phyloP scores from a whole-genome alignment of 2,113 vertebrate genomes.

The Dermatemys mawii region DNA sequence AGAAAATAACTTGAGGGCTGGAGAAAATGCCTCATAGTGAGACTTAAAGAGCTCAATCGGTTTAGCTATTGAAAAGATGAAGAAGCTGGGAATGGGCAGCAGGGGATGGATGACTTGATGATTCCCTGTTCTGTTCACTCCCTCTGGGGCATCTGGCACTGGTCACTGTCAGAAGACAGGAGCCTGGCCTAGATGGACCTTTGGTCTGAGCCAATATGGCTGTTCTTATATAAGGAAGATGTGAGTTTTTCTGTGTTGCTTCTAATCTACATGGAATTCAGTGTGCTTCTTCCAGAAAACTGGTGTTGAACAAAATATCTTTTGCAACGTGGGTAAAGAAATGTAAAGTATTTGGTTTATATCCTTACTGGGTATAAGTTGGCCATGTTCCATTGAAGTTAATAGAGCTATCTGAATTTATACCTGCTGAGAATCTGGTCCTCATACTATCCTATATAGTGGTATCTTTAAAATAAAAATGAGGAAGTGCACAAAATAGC shows the following conservation, averaged over 20 bases:
- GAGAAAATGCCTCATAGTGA: neutral
- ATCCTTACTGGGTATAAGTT: neutral
- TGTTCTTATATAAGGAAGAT: neutral
- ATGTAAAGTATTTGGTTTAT: neutral
- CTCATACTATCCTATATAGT: neutral
- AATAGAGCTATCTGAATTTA: neutral
- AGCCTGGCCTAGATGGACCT: too few species aligned
- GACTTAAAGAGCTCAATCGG: too few species aligned
- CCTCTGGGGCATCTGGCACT: too few species aligned
- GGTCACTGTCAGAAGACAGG: too few species aligned
- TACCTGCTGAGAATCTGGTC: fast-evolving
- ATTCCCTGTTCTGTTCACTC: too few species aligned
- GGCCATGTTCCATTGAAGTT: neutral
- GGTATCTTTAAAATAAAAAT: neutral
- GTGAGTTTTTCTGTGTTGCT: neutral
- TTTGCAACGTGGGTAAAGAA: neutral
- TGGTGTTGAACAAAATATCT: neutral
- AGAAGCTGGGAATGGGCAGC: too few species aligned
- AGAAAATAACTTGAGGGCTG: neutral
- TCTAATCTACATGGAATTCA: neutral
- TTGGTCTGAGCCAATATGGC: too few species aligned
- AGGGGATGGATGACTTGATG: too few species aligned
- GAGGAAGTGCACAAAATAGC: neutral
- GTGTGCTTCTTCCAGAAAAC: neutral
- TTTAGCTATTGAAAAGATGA: neutral